A percentile compares a stretch with the other conserved stretches of the same genome.
These are phyloP conservation scores for Acestrorhynchus altus DNA, from an alignment of 2,797 vertebrate species.

Conservation along the genomic window DNA sequence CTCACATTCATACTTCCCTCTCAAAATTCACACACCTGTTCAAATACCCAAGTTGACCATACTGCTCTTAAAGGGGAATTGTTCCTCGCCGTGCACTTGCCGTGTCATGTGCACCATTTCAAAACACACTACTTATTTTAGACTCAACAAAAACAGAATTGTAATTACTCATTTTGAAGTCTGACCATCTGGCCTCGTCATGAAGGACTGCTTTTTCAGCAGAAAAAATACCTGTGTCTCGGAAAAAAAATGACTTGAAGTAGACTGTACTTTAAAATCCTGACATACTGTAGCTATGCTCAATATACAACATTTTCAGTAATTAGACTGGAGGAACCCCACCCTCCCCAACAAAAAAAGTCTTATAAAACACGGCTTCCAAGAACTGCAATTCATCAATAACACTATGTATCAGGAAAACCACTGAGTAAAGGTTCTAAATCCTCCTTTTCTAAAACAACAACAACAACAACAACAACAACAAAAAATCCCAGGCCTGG, in stretches of 20 bases:
- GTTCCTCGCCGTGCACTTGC: conserved; percentile 47
- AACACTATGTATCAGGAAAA: not conserved
- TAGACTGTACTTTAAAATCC: too few relatives aligned
- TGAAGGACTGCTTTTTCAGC: conserved; percentile 35
- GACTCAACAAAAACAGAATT: conserved; percentile 60
- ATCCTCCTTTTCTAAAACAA: not conserved
- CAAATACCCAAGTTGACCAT: conserved; percentile 53
- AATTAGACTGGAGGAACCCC: not conserved
- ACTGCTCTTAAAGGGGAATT: conserved; percentile 57
- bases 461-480: not conserved
- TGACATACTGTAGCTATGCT: too few relatives aligned
- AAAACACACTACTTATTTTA: conserved; percentile 60
- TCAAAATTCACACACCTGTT: conserved; percentile 64
- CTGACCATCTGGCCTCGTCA: conserved; percentile 47
- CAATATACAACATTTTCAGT: not conserved
- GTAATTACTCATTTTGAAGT: conserved; percentile 54
- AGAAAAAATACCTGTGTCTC: not conserved
- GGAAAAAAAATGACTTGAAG: conserved; percentile 2
- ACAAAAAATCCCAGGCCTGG: not conserved
- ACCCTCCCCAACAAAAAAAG: not conserved
- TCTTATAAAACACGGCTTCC: too few relatives aligned
- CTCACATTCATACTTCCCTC: conserved; percentile 59
- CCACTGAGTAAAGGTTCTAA: not conserved
- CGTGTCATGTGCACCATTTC: conserved; percentile 51
- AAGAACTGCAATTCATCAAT: not conserved